These are phyloP conservation scores for Anabacerthia variegaticeps DNA, from an alignment of 2,797 vertebrate species.

Conservation along the genomic window DNA sequence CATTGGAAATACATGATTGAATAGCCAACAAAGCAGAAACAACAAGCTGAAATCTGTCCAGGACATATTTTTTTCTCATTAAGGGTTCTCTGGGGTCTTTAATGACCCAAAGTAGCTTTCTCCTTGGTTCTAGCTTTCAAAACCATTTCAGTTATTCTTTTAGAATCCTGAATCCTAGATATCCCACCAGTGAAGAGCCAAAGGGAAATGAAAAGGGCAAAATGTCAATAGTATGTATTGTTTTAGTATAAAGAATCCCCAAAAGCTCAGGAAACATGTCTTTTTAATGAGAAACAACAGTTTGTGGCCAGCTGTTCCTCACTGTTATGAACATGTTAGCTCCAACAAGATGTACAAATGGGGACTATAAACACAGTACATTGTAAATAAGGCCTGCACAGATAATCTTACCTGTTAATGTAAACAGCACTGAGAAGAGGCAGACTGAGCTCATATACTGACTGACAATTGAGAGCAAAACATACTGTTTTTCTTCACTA, in stretches of 20 bases:
- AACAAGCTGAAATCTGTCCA: not conserved
- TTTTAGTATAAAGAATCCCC: conserved; percentile 62
- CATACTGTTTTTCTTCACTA: conserved; percentile 33
- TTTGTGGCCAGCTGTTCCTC: conserved; percentile 66
- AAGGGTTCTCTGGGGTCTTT: not conserved
- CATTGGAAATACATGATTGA: not conserved
- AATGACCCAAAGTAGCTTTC: not conserved
- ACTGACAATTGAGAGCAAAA: conserved; percentile 55
- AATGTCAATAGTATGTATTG: conserved; percentile 47
- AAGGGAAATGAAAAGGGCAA: conserved; percentile 52
- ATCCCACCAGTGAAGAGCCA: not conserved
- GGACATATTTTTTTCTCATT: not conserved
- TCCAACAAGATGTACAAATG: conserved; percentile 50
- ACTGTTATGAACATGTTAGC: conserved; percentile 50
- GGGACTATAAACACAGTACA: conserved; percentile 29
- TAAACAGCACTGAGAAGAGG: conserved; percentile 51
- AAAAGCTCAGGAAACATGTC: conserved; percentile 47
- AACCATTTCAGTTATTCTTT: not conserved
- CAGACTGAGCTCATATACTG: conserved; percentile 8
- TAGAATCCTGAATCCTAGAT: not conserved
- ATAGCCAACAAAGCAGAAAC: not conserved
- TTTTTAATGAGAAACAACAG: conserved; percentile 71
- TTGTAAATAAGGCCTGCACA: conserved; percentile 56
- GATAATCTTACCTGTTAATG: conserved; percentile 60
- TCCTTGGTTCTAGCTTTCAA: not conserved